A percentile compares a stretch with the other conserved stretches of the same genome.
phyloP scores from a whole-genome alignment of 2,113 vertebrate genomes.

The Misgurnus mizolepis region DNA sequence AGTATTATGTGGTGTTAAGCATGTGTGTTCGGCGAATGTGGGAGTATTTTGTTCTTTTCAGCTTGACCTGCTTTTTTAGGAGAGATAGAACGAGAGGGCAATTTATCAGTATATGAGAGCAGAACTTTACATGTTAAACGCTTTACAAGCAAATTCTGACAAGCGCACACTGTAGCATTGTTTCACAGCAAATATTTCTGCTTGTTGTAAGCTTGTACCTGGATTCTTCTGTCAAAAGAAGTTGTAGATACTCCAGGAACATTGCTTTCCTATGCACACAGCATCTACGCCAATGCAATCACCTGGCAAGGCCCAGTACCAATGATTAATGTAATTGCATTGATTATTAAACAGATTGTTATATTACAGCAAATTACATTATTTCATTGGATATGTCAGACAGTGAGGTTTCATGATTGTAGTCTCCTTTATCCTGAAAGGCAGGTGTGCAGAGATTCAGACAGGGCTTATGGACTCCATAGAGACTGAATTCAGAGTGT shows the following conservation, averaged over 20 bases:
- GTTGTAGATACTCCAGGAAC: neutral
- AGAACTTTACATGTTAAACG: slow-evolving; percentile 13
- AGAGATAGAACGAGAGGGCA: neutral
- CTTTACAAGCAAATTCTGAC: slow-evolving; percentile 22
- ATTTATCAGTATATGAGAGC: slow-evolving; percentile 8
- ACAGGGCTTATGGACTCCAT: neutral
- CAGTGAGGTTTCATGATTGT: neutral
- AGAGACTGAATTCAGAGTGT: slow-evolving; percentile 11
- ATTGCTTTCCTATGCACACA: neutral
- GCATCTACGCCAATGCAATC: neutral
- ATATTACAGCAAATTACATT: neutral
- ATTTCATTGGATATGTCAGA: neutral
- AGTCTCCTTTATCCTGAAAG: neutral
- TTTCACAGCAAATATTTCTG: slow-evolving; percentile 12
- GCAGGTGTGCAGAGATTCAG: neutral
- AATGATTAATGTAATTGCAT: neutral
- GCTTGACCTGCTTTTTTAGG: slow-evolving; percentile 22
- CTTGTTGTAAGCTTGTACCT: neutral
- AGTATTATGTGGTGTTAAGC: neutral
- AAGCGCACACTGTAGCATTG: neutral
- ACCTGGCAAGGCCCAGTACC: neutral
- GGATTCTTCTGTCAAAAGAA: slow-evolving; percentile 1
- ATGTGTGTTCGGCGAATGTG: neutral
- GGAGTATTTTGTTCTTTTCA: slow-evolving; percentile 13
- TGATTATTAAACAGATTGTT: neutral